These are phyloP conservation scores for Matsumurasca onukii DNA, from an alignment of 1,140 invertebrate genomes.

Conservation along the genomic window DNA sequence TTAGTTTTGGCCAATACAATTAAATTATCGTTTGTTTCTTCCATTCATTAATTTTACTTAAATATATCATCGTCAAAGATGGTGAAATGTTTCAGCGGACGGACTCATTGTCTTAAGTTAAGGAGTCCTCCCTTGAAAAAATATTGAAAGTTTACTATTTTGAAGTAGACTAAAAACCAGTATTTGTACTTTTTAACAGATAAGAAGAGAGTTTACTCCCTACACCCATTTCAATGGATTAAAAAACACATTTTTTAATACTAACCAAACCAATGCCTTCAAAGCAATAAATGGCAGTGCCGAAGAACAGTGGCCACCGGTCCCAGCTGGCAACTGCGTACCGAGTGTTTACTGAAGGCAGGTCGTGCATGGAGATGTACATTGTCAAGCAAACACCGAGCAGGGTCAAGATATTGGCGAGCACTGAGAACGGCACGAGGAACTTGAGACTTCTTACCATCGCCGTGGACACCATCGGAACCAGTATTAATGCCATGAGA, in stretches of 20 bases:
- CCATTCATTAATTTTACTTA: too few relatives aligned
- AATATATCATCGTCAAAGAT: too few relatives aligned
- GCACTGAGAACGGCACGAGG: conserved; percentile 80
- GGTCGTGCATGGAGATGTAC: conserved; percentile 57
- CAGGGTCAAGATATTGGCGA: conserved; percentile 76
- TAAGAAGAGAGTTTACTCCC: not conserved
- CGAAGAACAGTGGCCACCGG: conserved; percentile 77
- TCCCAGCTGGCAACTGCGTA: conserved; percentile 53
- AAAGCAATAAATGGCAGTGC: conserved; percentile 84
- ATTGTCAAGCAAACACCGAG: conserved; percentile 77
- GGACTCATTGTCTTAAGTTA: too few relatives aligned
- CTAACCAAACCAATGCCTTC: conserved; percentile 80
- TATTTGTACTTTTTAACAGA: not conserved
- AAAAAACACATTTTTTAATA: not conserved
- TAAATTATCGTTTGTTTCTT: too few relatives aligned
- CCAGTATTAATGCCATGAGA: conserved; percentile 72
- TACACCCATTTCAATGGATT: not conserved
- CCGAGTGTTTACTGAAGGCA: conserved; percentile 36
- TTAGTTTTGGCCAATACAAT: too few relatives aligned
- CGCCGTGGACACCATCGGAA: conserved; percentile 69
- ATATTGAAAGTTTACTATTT: not conserved
- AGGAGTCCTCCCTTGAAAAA: not conserved
- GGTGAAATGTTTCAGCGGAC: too few relatives aligned
- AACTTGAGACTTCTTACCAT: conserved; percentile 82
- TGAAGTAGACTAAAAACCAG: not conserved